A percentile compares a stretch with the other conserved stretches of the same genome.
These are phyloP conservation scores for Ellobium chinense DNA, from an alignment of 2,888 invertebrate genomes.

Conservation along the genomic window DNA sequence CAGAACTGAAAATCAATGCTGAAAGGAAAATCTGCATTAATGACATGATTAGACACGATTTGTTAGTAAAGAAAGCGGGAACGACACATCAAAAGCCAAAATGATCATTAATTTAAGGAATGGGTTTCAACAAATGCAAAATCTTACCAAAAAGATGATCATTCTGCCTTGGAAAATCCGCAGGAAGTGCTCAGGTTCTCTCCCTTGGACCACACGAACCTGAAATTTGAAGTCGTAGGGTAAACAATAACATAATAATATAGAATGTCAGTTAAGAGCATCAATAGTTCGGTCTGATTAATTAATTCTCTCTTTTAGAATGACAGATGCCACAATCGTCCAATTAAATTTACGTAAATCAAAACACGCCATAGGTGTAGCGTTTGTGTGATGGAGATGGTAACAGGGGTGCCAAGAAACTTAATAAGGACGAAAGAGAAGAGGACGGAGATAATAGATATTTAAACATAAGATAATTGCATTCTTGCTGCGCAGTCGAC, in stretches of 20 bases:
- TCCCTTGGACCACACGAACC: constrained; percentile 90
- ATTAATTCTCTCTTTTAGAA: too few relatives aligned
- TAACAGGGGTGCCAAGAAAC: too few relatives aligned
- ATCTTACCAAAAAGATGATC: constrained; percentile 79
- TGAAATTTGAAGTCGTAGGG: constrained; percentile 36
- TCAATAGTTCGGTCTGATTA: too few relatives aligned
- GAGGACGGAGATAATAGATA: too few relatives aligned
- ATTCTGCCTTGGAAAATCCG: constrained; percentile 92
- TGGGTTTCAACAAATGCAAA: not conserved
- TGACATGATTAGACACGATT: not conserved
- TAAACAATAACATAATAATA: not conserved
- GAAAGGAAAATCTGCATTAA: not conserved
- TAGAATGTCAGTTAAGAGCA: too few relatives aligned
- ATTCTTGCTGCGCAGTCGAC: too few relatives aligned
- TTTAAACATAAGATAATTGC: too few relatives aligned
- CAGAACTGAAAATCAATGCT: not conserved
- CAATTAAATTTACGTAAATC: too few relatives aligned
- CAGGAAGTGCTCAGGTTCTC: constrained; percentile 93
- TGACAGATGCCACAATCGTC: too few relatives aligned
- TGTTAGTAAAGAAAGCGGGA: not conserved
- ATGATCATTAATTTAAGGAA: not conserved
- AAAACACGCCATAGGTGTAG: too few relatives aligned
- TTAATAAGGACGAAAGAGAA: too few relatives aligned
- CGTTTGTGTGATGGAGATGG: too few relatives aligned
- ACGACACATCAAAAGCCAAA: not conserved